Base-by-base conservation (phyloP, 2,888 invertebrate species). In the Eristalis intricaria region DNA sequence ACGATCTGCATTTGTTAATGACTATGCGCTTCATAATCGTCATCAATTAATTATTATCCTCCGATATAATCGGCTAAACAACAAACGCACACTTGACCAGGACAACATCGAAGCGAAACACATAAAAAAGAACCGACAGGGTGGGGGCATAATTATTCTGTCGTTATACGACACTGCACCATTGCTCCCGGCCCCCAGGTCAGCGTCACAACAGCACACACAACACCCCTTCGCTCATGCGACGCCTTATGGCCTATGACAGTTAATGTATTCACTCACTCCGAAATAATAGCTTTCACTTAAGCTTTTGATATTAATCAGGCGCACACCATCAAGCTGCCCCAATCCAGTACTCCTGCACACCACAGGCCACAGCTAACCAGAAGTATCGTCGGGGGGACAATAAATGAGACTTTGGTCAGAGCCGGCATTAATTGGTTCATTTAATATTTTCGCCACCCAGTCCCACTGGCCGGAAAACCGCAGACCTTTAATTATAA, bases 191-290 rank as follows among this genome's bases (percentile, higher is more conserved):
- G 22, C 29, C n/a, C 71, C 26, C 26, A 60, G 60, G 60, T 26
- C 60, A 60, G 26, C 60, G 26, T 26, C 50, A 50, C 50, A 50
- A 43, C 43, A 43, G 4, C 43, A 43, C 58, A 23, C 38, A 32
- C 56, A 50, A 26, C 26, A 63, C 38, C 61, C 38, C 69, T 19
- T 23, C 35, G 35, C 13, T 29, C 35, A 40, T 7, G 32, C 43
- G 64, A 40, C 60, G 63, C 65, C 64, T 73, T 50, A 32, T 66
- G 75, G 75, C 81, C 58, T 82, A 70, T 82, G 76, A 76, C 81
- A 82, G 63, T 82, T 76, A 82, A 82, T 82, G 70, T 76, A 82
- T 82, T 70, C 81, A 82, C 64, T 82, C 81, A 82, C 38, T 82
- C 56, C 29, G 81, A 76, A 76, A 64, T 82, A 82, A 82, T 82